A percentile compares a stretch with the other conserved stretches of the same genome.
phyloP scores from a whole-genome alignment of 2,797 vertebrate genomes.

The Dendrocincla fuliginosa region DNA sequence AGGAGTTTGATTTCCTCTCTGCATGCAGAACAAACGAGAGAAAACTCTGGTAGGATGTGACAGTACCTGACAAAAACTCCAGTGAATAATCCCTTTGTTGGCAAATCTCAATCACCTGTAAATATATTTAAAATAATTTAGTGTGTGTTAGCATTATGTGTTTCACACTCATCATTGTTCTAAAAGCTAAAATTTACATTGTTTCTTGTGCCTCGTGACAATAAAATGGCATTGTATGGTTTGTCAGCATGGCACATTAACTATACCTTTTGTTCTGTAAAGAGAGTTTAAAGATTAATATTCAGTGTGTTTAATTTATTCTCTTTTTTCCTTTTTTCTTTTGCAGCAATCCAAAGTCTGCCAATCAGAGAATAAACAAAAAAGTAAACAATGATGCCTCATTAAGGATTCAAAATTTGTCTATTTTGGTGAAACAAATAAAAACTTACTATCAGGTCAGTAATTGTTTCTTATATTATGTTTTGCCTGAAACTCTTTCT shows the following conservation, averaged over 20 bases:
- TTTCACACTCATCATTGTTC: neutral
- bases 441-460: slow-evolving; percentile 97
- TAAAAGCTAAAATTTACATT: neutral
- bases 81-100: neutral
- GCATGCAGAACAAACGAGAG: neutral
- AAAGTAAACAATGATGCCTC: slow-evolving; percentile 96
- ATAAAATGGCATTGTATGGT: neutral
- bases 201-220: neutral
- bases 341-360: slow-evolving; percentile 89
- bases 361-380: slow-evolving; percentile 93
- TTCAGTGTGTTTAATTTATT: neutral
- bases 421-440: slow-evolving; percentile 92
- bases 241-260: neutral
- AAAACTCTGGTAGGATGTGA: neutral
- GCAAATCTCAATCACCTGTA: neutral
- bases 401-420: slow-evolving; percentile 94
- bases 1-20: neutral
- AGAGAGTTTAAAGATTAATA: neutral
- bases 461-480: neutral
- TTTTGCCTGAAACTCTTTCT: neutral
- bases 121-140: neutral
- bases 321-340: neutral
- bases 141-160: neutral
- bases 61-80: neutral
- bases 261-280: neutral